Conservation (phyloP, 35 echinoderm and acorn worm species). For the Holothuria glaberrima region DNA sequence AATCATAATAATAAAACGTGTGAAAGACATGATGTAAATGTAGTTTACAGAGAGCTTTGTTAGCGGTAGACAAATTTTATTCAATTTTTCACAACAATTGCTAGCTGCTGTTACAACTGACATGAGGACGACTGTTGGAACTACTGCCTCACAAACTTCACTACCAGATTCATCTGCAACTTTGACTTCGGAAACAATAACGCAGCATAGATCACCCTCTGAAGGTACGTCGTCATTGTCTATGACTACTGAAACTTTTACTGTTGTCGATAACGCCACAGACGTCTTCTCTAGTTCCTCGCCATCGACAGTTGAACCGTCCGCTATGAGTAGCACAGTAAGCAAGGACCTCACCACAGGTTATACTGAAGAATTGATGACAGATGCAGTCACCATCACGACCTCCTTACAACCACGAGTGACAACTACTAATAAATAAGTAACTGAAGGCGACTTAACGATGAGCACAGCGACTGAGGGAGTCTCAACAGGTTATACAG, state of each 20-base stretch:
- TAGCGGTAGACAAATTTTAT: background rate
- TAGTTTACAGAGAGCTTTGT: too few species aligned
- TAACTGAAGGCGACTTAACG: background rate
- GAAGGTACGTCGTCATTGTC: background rate
- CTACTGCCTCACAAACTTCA: background rate
- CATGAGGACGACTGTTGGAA: background rate
- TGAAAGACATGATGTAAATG: background rate
- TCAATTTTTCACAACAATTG: background rate
- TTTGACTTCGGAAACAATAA: background rate
- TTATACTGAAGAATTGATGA: background rate
- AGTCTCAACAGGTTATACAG: background rate
- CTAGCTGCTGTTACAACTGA: background rate
- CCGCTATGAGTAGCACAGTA: background rate
- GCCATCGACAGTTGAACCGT: background rate
- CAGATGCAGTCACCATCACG: too few species aligned
- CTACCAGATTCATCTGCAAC: background rate
- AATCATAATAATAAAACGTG: too few species aligned
- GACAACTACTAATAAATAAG: too few species aligned
- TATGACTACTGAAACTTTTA: background rate
- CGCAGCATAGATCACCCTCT: background rate
- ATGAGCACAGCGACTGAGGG: background rate
- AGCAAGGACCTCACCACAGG: background rate
- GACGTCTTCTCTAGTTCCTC: background rate
- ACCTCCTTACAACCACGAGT: too few species aligned
- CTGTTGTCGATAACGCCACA: background rate